Conservation (phyloP, 30 jellyfish, hydroid and myxozoan species). For the Hydra vulgaris region DNA sequence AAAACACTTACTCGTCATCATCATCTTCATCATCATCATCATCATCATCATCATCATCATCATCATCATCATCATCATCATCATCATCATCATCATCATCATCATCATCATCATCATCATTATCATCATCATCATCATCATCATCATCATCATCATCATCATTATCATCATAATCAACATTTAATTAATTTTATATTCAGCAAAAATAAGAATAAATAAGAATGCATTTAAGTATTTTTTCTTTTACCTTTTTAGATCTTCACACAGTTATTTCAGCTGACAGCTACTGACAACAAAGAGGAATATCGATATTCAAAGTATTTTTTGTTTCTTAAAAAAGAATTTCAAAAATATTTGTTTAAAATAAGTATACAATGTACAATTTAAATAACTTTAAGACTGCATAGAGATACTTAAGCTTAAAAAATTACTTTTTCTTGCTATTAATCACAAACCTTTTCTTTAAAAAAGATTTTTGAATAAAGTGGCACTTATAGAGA, state of each 20-base stretch:
- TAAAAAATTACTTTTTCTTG: no score
- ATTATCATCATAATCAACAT: no score
- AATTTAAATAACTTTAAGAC: not conserved
- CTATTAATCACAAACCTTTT: no score
- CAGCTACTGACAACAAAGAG: constrained; percentile 17
- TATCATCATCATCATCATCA: not conserved
- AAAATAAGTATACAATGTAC: not conserved
- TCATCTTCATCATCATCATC: no score
- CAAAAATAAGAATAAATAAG: not conserved
- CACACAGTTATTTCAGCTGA: constrained; percentile 13
- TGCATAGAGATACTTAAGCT: no score
- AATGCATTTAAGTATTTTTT: not conserved
- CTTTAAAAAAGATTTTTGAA: no score
- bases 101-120: not conserved
- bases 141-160: not conserved
- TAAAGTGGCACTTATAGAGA: no score
- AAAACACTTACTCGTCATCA: no score
- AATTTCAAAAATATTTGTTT: not conserved
- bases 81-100: no score
- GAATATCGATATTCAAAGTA: constrained; percentile 37
- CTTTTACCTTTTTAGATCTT: not conserved
- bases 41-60: no score
- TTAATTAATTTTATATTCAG: not conserved
- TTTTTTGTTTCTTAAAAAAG: not conserved
- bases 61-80: no score